Base-by-base conservation (phyloP, 1,140 invertebrate species). In the Leptonema lineaticorne region DNA sequence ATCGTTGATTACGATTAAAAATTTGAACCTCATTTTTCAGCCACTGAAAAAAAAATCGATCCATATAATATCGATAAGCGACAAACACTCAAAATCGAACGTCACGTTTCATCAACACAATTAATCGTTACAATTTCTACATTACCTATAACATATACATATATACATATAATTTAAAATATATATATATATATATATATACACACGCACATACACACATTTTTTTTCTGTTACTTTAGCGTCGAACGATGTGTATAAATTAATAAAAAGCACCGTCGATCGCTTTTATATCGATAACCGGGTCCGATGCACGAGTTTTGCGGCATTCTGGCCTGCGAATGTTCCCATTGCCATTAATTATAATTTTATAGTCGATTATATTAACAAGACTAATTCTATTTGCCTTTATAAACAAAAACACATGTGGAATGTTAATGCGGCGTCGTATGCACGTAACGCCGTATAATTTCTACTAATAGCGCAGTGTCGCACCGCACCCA, bases 311-410 rank as follows among this genome's bases (percentile, higher is more conserved):
- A 53, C 50, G 50, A 53, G 50, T 53, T 53, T 53, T n/a, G n/a
- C 14, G 50, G 50, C 50, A 24, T 53, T 53, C 57, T 26, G 48
- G 24, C 20, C 48, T 30, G 57, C 57, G 30, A 59, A 59, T 33
- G 30, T 59, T 59, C 57, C 57, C 57, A 59, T 37, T 37, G 57
- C 57, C 57, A 59, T 59, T 22, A 37, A 59, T 59, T 59, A 59
- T 59, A 37, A 59, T 59, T 59, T 59, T 59, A 59, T 59, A 59
- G 57, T 59, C 57, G 57, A 59, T 59, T 59, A 59, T 59, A 59
- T 59, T 59, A 59, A 59, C 57, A 59, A 59, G 57, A 59, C 57
- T 59, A 59, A 59, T 59, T 59, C 57, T 59, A 59, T 59, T 59
- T 59, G 57, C 28, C 2, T 59, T 53, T 11, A 16, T 14, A 16